Evolutionary conservation across 2,888 invertebrate genomes (phyloP).

Genomic region (Allophyes oxyacanthae): DNA sequence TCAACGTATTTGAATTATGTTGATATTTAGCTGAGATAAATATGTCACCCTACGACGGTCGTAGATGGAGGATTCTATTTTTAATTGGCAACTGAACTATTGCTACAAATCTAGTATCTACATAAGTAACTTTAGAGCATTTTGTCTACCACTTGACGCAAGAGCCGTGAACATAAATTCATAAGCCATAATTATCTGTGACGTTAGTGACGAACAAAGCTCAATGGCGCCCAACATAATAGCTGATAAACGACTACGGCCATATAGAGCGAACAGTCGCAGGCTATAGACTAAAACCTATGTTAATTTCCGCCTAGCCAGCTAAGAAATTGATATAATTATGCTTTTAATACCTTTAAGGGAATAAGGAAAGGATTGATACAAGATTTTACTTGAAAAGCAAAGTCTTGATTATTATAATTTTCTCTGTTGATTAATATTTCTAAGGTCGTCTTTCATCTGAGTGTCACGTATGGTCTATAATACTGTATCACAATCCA

Average conservation of each 20-base stretch:
- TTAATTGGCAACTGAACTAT: no score
- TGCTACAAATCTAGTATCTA: no score
- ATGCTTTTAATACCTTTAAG: slow-evolving; percentile 41
- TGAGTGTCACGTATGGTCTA: no score
- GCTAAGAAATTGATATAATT: slow-evolving; percentile 41
- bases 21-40: no score
- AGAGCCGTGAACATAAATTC: not conserved
- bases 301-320: slow-evolving; percentile 38
- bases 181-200: slow-evolving; percentile 10
- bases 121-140: no score
- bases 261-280: slow-evolving; percentile 39
- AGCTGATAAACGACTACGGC: slow-evolving; percentile 32
- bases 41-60: no score
- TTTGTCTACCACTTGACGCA: not conserved
- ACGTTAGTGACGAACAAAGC: slow-evolving; percentile 5
- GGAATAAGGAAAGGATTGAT: slow-evolving; percentile 37
- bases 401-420: slow-evolving; percentile 18
- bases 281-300: slow-evolving; percentile 48
- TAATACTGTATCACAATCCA: no score
- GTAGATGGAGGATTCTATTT: no score
- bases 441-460: not conserved
- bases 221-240: slow-evolving; percentile 39
- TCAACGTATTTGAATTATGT: no score
- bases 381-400: slow-evolving; percentile 33
- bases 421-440: not conserved